Conservation (phyloP, 2,888 invertebrate species). For the Philopedon plagiatum region DNA sequence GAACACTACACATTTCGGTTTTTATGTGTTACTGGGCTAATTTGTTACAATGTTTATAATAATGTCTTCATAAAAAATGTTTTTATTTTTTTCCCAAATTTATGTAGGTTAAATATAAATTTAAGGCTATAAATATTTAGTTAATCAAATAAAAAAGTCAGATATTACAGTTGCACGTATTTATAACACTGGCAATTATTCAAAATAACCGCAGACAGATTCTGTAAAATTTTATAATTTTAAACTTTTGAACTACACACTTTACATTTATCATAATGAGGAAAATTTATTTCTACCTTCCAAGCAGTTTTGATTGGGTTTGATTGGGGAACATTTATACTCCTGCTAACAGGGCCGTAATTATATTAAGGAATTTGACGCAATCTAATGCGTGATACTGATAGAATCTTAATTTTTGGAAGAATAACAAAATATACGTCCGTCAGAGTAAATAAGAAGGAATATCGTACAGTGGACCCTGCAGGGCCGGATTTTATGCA, state of each 20-base stretch:
- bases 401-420: no score
- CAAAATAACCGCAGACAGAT: not conserved
- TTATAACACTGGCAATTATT: constrained; percentile 10
- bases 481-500: no score
- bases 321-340: no score
- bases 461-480: no score
- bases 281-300: not conserved
- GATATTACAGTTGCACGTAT: not conserved
- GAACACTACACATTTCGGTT: not conserved
- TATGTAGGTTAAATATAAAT: not conserved
- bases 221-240: not conserved
- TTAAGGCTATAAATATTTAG: not conserved
- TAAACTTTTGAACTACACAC: not conserved
- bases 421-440: no score
- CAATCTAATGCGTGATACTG: no score
- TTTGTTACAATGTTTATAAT: not conserved
- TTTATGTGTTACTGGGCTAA: not conserved
- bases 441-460: no score
- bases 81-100: not conserved
- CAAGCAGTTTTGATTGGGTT: not conserved
- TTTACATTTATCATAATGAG: constrained; percentile 1
- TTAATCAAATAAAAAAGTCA: not conserved
- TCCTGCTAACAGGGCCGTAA: not conserved
- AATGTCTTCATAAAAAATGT: not conserved
- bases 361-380: no score